Base-by-base conservation (phyloP, 2,797 vertebrate species). In the Epinephelus malabaricus region DNA sequence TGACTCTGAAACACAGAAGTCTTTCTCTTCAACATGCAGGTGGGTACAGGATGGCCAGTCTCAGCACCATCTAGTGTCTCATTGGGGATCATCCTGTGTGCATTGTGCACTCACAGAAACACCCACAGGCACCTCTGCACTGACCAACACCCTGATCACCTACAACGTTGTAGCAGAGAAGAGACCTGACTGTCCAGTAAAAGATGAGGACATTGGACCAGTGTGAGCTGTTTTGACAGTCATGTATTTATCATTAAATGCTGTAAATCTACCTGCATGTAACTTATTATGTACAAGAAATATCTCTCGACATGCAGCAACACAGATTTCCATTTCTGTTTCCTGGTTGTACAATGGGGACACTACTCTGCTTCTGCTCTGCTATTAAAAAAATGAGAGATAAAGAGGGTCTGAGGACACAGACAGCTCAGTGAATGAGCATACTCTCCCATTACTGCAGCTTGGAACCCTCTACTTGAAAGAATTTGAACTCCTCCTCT, bases 401-500 rank as follows among this genome's bases (percentile, higher is more conserved):
- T 58, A 82, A 80, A 77, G 53, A 72, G 58, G 50, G 76, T 64
- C 69, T 79, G 51, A 76, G 47, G 68, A 73, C 49, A 86, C 30
- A 75, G 54, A 76, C 67, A 38, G 66, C 69, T 75, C 63, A 60
- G 72, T 61, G 40, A 79, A 60, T 64, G 68, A 69, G 21, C 45
- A 55, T 62, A 64, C 64, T 83, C 60, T 70, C 55, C 51, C 59
- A 74, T 69, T 64, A 79, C 51, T 76, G 56, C 25, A 70, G 60
- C 59, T 79, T 65, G 58, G 83, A 86, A 78, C 81, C 76, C 59
- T 82, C 62, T 66, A 76, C 76, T 82, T 38, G 27, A 87, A 87
- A 86, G 69, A 92, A 85, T 80, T 69, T 50, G 43, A 86, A 87
- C 73, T 87, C 79, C 73, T 87, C 79, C 38, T 86, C 76, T 72